Conservation (phyloP, 2,888 invertebrate species). For the Urechis unicinctus region DNA sequence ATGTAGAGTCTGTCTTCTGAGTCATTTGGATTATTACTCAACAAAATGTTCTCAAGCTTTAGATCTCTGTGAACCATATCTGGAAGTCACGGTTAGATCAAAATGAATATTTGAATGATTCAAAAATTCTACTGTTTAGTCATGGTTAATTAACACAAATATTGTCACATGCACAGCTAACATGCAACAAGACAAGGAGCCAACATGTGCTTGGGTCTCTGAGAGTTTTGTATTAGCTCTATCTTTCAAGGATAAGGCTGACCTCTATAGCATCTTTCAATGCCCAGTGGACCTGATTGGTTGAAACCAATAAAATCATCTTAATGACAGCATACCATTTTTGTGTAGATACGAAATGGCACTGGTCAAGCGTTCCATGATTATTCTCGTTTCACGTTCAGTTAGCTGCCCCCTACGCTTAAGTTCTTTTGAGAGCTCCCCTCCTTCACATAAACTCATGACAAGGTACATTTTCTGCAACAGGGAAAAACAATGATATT, state of each 20-base stretch:
- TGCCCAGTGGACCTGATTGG: too few relatives aligned
- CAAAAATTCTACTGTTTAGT: not conserved
- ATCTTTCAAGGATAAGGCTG: too few relatives aligned
- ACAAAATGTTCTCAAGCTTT: slow-evolving; percentile 51
- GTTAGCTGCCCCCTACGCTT: slow-evolving; percentile 42
- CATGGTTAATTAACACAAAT: not conserved
- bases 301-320: too few relatives aligned
- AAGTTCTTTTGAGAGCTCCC: slow-evolving; percentile 52
- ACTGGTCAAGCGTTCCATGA: slow-evolving; percentile 43
- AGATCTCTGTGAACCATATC: slow-evolving; percentile 50
- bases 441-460: slow-evolving; percentile 55
- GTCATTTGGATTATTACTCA: slow-evolving; percentile 54
- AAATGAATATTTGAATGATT: not conserved
- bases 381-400: slow-evolving; percentile 38
- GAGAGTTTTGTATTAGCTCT: too few relatives aligned
- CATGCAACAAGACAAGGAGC: too few relatives aligned
- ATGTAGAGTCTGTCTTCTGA: slow-evolving; percentile 53
- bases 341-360: slow-evolving; percentile 50
- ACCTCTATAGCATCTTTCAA: too few relatives aligned
- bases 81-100: too few relatives aligned
- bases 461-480: slow-evolving; percentile 55
- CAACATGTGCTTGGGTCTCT: too few relatives aligned
- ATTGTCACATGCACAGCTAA: too few relatives aligned
- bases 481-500: not conserved
- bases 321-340: slow-evolving; percentile 33